These are phyloP conservation scores for Eupeodes luniger DNA, from an alignment of 2,888 invertebrate genomes.

Conservation along the genomic window DNA sequence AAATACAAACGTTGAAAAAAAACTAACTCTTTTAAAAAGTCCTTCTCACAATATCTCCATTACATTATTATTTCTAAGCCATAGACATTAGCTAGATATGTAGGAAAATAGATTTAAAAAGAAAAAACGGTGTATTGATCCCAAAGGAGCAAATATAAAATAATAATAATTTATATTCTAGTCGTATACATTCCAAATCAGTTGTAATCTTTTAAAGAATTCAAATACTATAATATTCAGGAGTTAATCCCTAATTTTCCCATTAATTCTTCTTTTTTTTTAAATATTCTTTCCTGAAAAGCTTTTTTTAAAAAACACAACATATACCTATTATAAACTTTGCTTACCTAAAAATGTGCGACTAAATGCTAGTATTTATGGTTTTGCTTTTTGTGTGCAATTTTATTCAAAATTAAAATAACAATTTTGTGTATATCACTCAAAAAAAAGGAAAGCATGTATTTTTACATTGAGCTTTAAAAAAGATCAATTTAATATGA, in stretches of 20 bases:
- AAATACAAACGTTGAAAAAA: no score
- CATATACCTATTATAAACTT: slow-evolving; percentile 3
- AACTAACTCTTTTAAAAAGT: neutral
- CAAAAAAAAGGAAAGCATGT: neutral
- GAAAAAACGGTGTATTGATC: neutral
- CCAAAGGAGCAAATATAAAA: slow-evolving; percentile 48
- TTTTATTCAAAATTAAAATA: slow-evolving; percentile 23
- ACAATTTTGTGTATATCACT: neutral
- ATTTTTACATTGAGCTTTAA: slow-evolving; percentile 38
- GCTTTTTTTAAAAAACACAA: slow-evolving; percentile 40
- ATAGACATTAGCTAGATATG: neutral
- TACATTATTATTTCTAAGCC: neutral
- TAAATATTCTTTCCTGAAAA: slow-evolving; percentile 9
- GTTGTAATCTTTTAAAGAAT: neutral
- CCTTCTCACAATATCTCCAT: neutral
- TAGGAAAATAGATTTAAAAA: slow-evolving; percentile 1
- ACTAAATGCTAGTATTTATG: slow-evolving; percentile 50
- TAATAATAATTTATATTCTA: slow-evolving; percentile 66
- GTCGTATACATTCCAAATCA: slow-evolving; percentile 70
- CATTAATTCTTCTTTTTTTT: slow-evolving; percentile 32
- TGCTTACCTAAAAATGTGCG: slow-evolving; percentile 62
- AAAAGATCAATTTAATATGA: neutral
- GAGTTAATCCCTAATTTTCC: slow-evolving; percentile 1
- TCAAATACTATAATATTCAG: neutral
- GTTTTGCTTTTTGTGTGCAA: slow-evolving; percentile 61